phyloP scores from a whole-genome alignment of 2,113 vertebrate genomes.

The Ceratotherium simum region DNA sequence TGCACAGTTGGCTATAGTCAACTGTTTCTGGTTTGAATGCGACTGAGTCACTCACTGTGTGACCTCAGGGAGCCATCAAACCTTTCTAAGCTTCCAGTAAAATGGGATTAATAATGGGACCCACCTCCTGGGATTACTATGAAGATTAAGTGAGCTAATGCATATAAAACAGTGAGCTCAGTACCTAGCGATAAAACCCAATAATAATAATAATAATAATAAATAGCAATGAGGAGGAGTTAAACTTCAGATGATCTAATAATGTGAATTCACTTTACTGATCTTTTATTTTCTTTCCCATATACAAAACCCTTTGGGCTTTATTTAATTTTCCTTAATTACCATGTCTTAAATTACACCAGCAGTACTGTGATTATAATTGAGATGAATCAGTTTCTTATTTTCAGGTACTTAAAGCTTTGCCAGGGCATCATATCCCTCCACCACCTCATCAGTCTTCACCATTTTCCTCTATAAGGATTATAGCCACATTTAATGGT shows the following conservation, averaged over 20 bases:
- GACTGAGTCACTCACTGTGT: not conserved
- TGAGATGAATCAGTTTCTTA: constrained; percentile 52
- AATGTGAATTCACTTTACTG: constrained; percentile 19
- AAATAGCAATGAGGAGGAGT: not conserved
- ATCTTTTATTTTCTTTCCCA: constrained; percentile 38
- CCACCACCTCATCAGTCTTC: too few species aligned
- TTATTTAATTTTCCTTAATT: constrained; percentile 70
- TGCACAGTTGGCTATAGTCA: too few species aligned
- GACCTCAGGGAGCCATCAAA: not conserved
- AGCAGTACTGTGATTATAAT: not conserved
- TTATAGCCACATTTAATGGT: not conserved
- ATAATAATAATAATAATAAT: not conserved
- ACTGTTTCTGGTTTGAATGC: not conserved
- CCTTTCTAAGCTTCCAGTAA: not conserved
- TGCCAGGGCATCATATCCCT: not conserved
- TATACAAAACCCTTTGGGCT: constrained; percentile 10
- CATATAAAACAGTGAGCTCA: not conserved
- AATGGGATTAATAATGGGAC: not conserved
- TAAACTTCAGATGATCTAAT: constrained; percentile 52
- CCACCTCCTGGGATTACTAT: not conserved
- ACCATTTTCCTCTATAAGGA: not conserved
- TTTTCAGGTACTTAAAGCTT: not conserved
- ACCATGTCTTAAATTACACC: constrained; percentile 37
- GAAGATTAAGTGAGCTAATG: not conserved
- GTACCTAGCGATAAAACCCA: not conserved